Base-by-base conservation (phyloP, 2,113 vertebrate species). In the Thomomys bottae region DNA sequence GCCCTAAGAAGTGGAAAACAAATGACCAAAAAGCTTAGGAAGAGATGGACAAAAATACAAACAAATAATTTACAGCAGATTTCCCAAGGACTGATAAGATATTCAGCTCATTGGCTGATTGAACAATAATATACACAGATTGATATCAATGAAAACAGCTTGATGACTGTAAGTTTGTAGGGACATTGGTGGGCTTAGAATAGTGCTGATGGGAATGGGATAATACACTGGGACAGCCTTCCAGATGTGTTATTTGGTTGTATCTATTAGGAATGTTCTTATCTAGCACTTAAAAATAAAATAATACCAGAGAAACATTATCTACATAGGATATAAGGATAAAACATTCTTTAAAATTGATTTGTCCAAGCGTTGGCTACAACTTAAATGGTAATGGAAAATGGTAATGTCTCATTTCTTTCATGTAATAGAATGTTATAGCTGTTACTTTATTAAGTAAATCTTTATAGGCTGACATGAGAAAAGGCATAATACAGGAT, bases 1-100 rank as follows among this genome's bases (percentile, higher is more conserved):
- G 45, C 38, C 23, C 73, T 84, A 68, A 28, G 83, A 71, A 87
- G 38, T n/a, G 89, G 59, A 80, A 81, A 91, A 75, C 26, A 72
- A 88, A 71, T 73, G 18, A 4, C 11, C 7, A 38, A 59, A 64
- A 32, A 80, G 18, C n/a, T 5, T 10, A 18, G 18, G 63, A 80
- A 26, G 88, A 84, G 90, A 81, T 84, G 78, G 66, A 28, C 54
- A 87, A 92, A 89, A 89, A 3, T 78, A 32, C 17, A 21, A 79
- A 70, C 15, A 75, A 10, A 26, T 20, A 86, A 66, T 77, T 82
- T 79, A 76, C 0, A 61, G 42, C 72, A 72, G 30, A 73, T 32
- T 3, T 70, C 23, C 18, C 34, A 84, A 11, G 61, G 36, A 32
- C 5, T 64, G 71, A 30, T 72, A 84, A 90, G 66, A 90, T 63